Evolutionary conservation across 2,888 invertebrate species (phyloP), one percentile per base, ranked within the genome.

Genomic region (Pheosia gnoma): DNA sequence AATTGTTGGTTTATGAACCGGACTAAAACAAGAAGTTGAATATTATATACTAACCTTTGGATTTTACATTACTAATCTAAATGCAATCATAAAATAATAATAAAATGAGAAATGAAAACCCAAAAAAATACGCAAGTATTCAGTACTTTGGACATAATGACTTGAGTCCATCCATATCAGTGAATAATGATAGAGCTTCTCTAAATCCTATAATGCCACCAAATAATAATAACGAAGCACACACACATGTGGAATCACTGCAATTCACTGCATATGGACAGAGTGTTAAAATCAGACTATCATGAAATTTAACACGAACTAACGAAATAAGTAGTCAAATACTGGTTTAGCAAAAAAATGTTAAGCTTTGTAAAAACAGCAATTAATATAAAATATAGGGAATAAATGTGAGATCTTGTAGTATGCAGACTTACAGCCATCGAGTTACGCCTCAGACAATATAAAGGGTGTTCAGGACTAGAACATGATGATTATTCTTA

Each of bases 401-500:
- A 93, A 93, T 93, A 93, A 93, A 90, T 91, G 92, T 93, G 93
- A 93, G 93, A 93, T 93, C 93, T 93, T 89, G 93, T 91, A 91
- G 90, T 91, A 91, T 92, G 93, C 91, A 92, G 93, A 93, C 93
- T 93, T 93, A 93, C 93, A 91, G 92, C 92, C 91, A 90, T 89
- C 86, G 87, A 89, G 89, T 88, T 84, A 77, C 85, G 85, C 95
- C 96, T 96, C 96, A 97, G 94, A 97, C 96, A 95, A 98, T 97
- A 95, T 98, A 98, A 87, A 98, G 95, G 81, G 98, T 98, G 95
- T 98, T 97, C 93, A 99, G 95, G 89, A 99, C 98, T 92, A 99
- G 96, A 84, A 99, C 99, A 93, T 99, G 98, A 94, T 99, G 99
- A 94, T 99, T 99, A 95, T 99, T 99, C 95, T 99, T 99, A 88